These are phyloP conservation scores for Nannoperca australis DNA, from an alignment of 2,797 vertebrate species.

Conservation along the genomic window DNA sequence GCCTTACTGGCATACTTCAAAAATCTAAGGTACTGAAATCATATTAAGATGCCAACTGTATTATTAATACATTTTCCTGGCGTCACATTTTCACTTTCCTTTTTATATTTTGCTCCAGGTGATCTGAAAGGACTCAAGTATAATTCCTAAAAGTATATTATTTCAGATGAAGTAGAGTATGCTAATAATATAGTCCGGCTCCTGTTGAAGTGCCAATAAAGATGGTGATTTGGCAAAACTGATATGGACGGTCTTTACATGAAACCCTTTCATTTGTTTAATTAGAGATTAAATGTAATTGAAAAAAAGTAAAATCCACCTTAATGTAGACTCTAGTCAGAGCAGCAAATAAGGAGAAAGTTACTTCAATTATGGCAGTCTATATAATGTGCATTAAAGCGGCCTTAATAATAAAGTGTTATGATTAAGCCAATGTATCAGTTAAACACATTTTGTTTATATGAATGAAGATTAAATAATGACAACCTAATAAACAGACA, in stretches of 20 bases:
- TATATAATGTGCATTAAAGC: background rate
- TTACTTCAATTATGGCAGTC: background rate
- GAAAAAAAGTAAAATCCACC: background rate
- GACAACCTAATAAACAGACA: background rate
- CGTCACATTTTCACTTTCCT: slow-evolving; percentile 8
- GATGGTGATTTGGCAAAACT: slow-evolving; percentile 20
- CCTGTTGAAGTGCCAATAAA: slow-evolving; percentile 58
- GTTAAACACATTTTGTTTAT: background rate
- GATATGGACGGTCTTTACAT: background rate
- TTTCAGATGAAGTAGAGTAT: background rate
- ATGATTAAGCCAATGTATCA: background rate
- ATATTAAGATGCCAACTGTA: slow-evolving; percentile 1
- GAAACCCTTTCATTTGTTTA: slow-evolving; percentile 1
- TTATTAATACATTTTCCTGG: background rate
- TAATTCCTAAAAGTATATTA: background rate
- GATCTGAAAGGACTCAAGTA: slow-evolving; percentile 22
- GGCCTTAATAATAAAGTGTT: background rate
- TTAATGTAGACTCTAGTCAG: background rate
- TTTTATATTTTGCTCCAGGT: slow-evolving; percentile 26
- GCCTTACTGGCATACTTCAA: slow-evolving; percentile 23
- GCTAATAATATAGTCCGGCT: slow-evolving; percentile 6
- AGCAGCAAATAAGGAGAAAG: background rate
- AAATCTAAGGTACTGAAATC: background rate
- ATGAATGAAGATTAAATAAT: background rate
- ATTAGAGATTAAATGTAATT: background rate